Base-by-base conservation (phyloP, 2,888 invertebrate genomes). In the Ormia ochracea region DNA sequence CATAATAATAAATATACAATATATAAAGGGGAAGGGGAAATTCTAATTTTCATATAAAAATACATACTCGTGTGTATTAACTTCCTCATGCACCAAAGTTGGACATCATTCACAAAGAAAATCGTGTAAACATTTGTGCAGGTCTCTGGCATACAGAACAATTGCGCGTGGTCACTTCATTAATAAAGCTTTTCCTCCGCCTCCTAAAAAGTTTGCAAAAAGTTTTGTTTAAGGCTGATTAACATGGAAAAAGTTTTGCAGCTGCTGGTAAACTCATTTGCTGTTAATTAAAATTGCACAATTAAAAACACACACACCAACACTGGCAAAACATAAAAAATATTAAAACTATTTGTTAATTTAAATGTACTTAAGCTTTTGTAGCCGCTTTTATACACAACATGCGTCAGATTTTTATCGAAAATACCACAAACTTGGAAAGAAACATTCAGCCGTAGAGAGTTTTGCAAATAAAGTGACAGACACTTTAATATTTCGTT, bases 381-480 rank as follows among this genome's bases (percentile, higher is more conserved):
- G n/a, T n/a, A n/a, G n/a, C 38, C 5, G 45, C 45, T 41, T 68
- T 59, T 52, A 59, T 61, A 68, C 52, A 33, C 45, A 61, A 50
- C 56, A 66, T 66, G 23, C 31, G 36, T 38, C 14, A 69, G 76
- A 76, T 76, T 52, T 48, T 14, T 63, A 68, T 75, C 59, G 28
- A 59, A 68, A 68, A 54, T 54, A 54, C 45, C 52, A 75, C 1
- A 63, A 28, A 45, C 33, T 17, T 52, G 2, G 19, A 56, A 58
- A 31, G 38, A 21, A 73, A 31, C 26, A 48, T 58, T 38, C 31
- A 58, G 23, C 23, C 50, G 65, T 58, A 56, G 6, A 31, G n/a
- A 26, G 23, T 58, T 31, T 45, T 6, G 23, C 45, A 23, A 69
- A 9, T 28, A 10, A 31, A 45, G 9, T 38, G 28, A 66, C 65